Percentiles rank a stretch among this genome's conserved stretches.
Evolutionary conservation across 2,888 invertebrate genomes (phyloP).

Genomic region (Sinopyrophorus schimmeli): DNA sequence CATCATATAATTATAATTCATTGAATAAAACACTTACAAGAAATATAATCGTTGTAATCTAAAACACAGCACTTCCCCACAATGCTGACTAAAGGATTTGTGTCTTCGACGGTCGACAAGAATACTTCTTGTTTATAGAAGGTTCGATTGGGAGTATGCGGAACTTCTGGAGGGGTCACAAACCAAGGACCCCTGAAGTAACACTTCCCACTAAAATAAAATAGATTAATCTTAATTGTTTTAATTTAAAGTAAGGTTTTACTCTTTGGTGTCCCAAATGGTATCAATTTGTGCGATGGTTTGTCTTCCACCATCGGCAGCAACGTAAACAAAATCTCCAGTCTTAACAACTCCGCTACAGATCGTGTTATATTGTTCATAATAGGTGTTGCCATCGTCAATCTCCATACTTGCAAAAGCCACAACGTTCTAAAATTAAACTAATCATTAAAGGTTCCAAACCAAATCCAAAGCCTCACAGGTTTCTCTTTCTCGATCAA

Average conservation of each 20-base stretch:
- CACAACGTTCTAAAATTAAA: conserved; percentile 70
- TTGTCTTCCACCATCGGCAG: conserved; percentile 87
- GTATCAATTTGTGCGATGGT: conserved; percentile 91
- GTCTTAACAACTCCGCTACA: conserved; percentile 82
- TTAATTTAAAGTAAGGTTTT: conserved; percentile 48
- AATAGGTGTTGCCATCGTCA: conserved; percentile 82
- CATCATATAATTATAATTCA: neutral
- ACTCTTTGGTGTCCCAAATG: conserved; percentile 92
- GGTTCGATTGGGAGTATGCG: conserved; percentile 73
- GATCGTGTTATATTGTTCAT: conserved; percentile 89
- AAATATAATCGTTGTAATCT: conserved; percentile 86
- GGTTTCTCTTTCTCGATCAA: conserved; percentile 84
- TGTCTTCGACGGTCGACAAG: conserved; percentile 87
- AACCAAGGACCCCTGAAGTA: conserved; percentile 95
- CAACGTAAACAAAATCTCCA: conserved; percentile 95
- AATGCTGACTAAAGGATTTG: conserved; percentile 87
- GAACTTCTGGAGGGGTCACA: conserved; percentile 84
- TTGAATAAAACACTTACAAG: conserved; percentile 78
- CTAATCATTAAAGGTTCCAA: neutral
- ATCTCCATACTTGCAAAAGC: conserved; percentile 67
- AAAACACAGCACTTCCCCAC: conserved; percentile 90
- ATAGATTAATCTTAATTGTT: neutral
- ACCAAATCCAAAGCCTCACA: conserved; percentile 66
- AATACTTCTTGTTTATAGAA: conserved; percentile 95
- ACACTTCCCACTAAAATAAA: conserved; percentile 71